Evolutionary conservation across 1,140 invertebrate genomes (phyloP).

Genomic region (Glossosoma conforme): DNA sequence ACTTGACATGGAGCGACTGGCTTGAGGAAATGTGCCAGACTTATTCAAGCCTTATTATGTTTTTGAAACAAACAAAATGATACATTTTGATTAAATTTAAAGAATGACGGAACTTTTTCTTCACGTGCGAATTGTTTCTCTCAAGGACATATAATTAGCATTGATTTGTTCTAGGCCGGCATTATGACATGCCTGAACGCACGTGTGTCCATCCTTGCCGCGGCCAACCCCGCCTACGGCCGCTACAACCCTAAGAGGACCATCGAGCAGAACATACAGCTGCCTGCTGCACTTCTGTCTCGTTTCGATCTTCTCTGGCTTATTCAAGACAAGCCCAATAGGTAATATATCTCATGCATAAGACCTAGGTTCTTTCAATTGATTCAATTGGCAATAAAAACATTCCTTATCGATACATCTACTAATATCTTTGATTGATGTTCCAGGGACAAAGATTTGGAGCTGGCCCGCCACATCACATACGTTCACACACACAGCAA

Average conservation of each 20-base stretch:
- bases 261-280: constrained; percentile 95
- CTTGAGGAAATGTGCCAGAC: not conserved
- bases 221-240: constrained; percentile 98
- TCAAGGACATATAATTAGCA: not conserved
- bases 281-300: constrained; percentile 96
- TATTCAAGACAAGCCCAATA: constrained; percentile 90
- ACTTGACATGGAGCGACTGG: too few species aligned
- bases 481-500: constrained; percentile 92
- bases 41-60: too few species aligned
- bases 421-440: not conserved
- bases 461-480: constrained; percentile 95
- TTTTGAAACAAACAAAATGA: too few species aligned
- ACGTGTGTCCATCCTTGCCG: constrained; percentile 94
- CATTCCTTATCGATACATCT: too few species aligned
- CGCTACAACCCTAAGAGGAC: constrained; percentile 94
- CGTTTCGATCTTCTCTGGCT: constrained; percentile 98
- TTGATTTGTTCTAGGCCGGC: constrained; percentile 64
- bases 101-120: too few species aligned
- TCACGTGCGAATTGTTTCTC: too few species aligned
- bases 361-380: not conserved
- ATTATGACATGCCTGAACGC: constrained; percentile 98
- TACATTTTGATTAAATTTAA: too few species aligned
- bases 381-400: not conserved
- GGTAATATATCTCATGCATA: constrained; percentile 37
- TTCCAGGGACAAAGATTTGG: constrained; percentile 77